Evolutionary conservation across 2,113 vertebrate species (phyloP), one percentile per base, ranked within the genome.

Genomic region (Anoura caudifer): DNA sequence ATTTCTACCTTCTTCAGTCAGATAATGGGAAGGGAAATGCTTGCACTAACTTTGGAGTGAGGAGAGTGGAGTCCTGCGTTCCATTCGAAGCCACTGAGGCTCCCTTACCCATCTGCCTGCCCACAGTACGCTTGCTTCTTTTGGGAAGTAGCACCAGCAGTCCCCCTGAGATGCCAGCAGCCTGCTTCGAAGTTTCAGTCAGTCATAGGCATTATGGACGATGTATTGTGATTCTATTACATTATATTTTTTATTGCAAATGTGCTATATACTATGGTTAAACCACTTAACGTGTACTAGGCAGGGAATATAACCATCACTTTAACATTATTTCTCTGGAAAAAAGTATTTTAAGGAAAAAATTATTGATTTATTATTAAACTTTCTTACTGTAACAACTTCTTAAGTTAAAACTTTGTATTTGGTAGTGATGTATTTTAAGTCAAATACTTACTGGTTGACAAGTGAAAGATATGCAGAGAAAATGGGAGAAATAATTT

Each of bases 321-420:
- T 54, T 14, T 69, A 86, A 56, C 12, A 90, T 50, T 84, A 3
- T 83, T 59, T 83, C 77, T 93, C 4, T 54, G 26, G 26, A 26
- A 75, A 7, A 26, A 43, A 50, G 15, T 73, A 28, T 36, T 87
- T 90, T 59, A 54, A 26, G 10, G 63, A 41, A 45, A 79, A 92
- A 94, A 82, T 91, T 86, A 50, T 61, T 84, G 89, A 50, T 69
- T 84, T 43, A 69, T 85, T 69, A 93, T 93, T 95, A 93, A 87
- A 38, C 13, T 84, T 93, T 72, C 24, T 54, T 94, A 81, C 45
- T 43, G 36, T 83, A 77, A 50, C 28, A 6, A 69, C 24, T 82
- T 86, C 26, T 52, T 79, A 91, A 92, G 5, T 77, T 93, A 63
- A 54, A 92, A 63, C 43, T 95, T 79, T 67, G 33, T 72, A 43